These are phyloP conservation scores for Mythimna vitellina DNA, from an alignment of 2,888 invertebrate species.

Conservation along the genomic window DNA sequence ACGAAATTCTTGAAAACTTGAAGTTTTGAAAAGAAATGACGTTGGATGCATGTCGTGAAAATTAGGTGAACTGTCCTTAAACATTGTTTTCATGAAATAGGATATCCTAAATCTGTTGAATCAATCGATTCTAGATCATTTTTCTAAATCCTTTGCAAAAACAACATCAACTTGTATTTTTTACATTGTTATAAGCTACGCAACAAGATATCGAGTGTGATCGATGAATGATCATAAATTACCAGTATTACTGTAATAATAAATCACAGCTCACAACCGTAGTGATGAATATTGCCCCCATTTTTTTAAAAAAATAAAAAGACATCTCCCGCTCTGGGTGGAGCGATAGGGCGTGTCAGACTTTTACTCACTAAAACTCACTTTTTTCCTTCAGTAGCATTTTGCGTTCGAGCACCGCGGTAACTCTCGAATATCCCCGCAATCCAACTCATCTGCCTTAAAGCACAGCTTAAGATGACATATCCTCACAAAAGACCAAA, in stretches of 20 bases:
- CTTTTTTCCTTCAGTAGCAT: too few relatives aligned
- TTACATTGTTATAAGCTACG: not conserved
- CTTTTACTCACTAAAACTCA: too few relatives aligned
- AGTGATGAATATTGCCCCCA: slow-evolving; percentile 10
- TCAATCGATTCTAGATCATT: not conserved
- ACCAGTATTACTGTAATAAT: not conserved
- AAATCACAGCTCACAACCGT: not conserved
- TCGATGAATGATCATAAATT: slow-evolving; percentile 7
- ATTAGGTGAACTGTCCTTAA: not conserved
- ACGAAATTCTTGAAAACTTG: not conserved
- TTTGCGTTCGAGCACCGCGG: too few relatives aligned
- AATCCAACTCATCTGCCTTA: not conserved
- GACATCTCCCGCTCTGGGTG: too few relatives aligned
- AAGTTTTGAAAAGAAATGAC: not conserved
- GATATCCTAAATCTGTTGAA: not conserved
- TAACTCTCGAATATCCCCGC: too few relatives aligned
- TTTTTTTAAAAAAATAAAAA: too few relatives aligned
- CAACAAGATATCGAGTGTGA: slow-evolving; percentile 4
- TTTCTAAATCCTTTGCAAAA: not conserved
- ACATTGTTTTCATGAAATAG: not conserved
- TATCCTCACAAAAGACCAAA: not conserved
- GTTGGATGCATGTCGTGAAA: not conserved
- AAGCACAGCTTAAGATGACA: not conserved
- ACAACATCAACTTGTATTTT: not conserved
- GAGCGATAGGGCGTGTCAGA: too few relatives aligned